Evolutionary conservation across 2,888 invertebrate genomes (phyloP).

Genomic region (Drosophila meridiana): DNA sequence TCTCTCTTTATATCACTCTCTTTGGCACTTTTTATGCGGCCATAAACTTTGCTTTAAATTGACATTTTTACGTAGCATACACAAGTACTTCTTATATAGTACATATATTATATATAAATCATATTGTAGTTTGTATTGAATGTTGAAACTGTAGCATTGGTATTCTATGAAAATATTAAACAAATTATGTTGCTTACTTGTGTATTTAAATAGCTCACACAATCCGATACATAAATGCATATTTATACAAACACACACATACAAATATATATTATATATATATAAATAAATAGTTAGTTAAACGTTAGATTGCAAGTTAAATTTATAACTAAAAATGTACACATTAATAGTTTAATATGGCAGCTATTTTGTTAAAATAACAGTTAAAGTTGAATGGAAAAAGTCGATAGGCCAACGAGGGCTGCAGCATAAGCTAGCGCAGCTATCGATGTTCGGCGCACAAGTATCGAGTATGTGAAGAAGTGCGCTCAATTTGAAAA

Average conservation of each 20-base stretch:
- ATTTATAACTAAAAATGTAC: constrained; percentile 56
- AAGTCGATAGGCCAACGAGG: constrained; percentile 16
- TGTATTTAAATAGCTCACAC: constrained; percentile 64
- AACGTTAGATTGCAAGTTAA: constrained; percentile 75
- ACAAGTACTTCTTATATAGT: constrained; percentile 19
- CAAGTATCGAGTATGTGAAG: not conserved
- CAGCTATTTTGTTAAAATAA: constrained; percentile 11
- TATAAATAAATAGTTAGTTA: constrained; percentile 68
- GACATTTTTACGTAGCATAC: constrained; percentile 27
- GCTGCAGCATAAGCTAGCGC: constrained; percentile 6
- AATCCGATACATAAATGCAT: constrained; percentile 39
- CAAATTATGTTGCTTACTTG: constrained; percentile 77
- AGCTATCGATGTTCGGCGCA: constrained; percentile 12
- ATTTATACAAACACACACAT: constrained; percentile 46
- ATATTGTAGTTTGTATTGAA: constrained; percentile 73
- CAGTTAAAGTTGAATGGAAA: constrained; percentile 16
- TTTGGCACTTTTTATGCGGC: constrained; percentile 10
- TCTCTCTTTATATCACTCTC: not conserved
- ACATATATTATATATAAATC: constrained; percentile 24
- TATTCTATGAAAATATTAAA: constrained; percentile 60
- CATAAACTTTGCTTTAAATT: constrained; percentile 64
- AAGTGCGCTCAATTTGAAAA: not conserved
- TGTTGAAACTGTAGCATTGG: constrained; percentile 73
- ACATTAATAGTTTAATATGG: constrained; percentile 45
- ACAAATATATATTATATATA: constrained; percentile 30